phyloP scores from a whole-genome alignment of 2,888 invertebrate genomes.

The Globia sparganii region DNA sequence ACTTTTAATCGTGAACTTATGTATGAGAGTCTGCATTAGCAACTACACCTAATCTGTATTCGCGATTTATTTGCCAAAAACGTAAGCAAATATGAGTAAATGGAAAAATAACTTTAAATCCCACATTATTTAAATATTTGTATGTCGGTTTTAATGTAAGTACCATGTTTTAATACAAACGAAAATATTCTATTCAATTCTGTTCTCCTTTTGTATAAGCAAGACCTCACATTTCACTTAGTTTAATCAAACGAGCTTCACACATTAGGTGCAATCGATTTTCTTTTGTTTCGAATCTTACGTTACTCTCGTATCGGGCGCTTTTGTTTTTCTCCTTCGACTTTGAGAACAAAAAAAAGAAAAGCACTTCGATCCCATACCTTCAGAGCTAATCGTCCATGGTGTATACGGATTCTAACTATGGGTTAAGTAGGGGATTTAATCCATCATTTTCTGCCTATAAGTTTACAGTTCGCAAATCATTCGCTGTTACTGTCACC shows the following conservation, averaged over 20 bases:
- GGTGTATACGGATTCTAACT: neutral
- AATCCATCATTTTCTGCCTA: slow-evolving; percentile 29
- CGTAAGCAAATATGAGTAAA: too few species aligned
- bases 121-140: too few species aligned
- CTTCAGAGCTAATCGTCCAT: neutral
- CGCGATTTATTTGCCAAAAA: too few species aligned
- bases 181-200: neutral
- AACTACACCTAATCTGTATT: too few species aligned
- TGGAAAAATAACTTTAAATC: too few species aligned
- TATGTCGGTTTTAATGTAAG: neutral
- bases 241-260: neutral
- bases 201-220: neutral
- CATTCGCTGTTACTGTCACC: slow-evolving; percentile 65
- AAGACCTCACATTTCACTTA: neutral
- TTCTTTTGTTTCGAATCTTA: neutral
- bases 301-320: too few species aligned
- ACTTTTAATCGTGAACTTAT: too few species aligned
- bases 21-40: too few species aligned
- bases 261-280: neutral
- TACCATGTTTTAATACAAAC: neutral
- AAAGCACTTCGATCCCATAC: neutral
- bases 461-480: slow-evolving; percentile 67
- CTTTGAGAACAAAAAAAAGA: neutral
- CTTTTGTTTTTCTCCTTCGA: neutral
- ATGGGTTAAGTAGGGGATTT: too few species aligned